Conservation (phyloP, 2,888 invertebrate species). For the Hylaea fasciaria region DNA sequence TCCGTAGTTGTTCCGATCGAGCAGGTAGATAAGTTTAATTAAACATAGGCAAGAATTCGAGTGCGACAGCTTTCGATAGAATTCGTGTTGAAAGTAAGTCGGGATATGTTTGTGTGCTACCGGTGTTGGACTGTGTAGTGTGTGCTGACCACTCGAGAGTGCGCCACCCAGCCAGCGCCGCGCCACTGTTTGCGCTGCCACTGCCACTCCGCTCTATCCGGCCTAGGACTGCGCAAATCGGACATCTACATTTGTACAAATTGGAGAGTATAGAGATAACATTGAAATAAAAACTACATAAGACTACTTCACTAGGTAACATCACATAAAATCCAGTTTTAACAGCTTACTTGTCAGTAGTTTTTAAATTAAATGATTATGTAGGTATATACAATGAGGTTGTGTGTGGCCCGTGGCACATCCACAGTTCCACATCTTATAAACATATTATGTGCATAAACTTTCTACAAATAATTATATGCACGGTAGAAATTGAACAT, state of each 20-base stretch:
- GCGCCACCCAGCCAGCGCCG: conserved; percentile 70
- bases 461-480: neutral
- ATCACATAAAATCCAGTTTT: too few relatives aligned
- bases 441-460: neutral
- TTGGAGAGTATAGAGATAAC: too few relatives aligned
- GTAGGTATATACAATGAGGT: too few relatives aligned
- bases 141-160: conserved; percentile 74
- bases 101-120: conserved; percentile 78
- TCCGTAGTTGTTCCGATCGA: conserved; percentile 1
- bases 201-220: conserved; percentile 53
- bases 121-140: conserved; percentile 73
- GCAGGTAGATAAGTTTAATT: conserved; percentile 32
- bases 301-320: neutral
- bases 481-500: too few relatives aligned
- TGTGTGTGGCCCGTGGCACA: too few relatives aligned
- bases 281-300: too few relatives aligned
- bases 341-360: too few relatives aligned
- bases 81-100: conserved; percentile 70
- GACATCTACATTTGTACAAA: conserved; percentile 33
- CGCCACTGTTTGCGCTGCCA: conserved; percentile 50
- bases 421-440: neutral
- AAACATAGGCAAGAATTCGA: conserved; percentile 44
- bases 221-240: conserved; percentile 56
- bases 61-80: conserved; percentile 59
- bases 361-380: too few relatives aligned